Evolutionary conservation across 2,113 vertebrate species (phyloP).

Genomic region (Antechinus stuartii): DNA sequence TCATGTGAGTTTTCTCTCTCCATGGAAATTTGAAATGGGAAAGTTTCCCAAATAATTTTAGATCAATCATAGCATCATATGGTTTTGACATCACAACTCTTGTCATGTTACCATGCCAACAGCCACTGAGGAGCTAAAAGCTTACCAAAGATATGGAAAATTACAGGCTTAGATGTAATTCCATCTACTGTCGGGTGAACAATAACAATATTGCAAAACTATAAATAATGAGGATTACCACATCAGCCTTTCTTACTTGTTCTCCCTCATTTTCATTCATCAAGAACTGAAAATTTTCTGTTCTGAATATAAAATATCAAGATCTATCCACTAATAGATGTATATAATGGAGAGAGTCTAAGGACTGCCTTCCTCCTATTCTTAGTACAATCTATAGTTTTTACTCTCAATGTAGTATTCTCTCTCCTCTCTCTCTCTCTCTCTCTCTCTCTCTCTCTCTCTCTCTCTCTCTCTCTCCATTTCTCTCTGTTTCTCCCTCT

Average conservation of each 20-base stretch:
- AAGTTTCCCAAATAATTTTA: slow-evolving; percentile 78
- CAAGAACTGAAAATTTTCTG: slow-evolving; percentile 62
- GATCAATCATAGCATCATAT: slow-evolving; percentile 76
- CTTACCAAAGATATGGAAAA: slow-evolving; percentile 75
- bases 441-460: not conserved
- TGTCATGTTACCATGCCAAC: slow-evolving; percentile 79
- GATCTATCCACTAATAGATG: slow-evolving; percentile 42
- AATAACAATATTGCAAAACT: slow-evolving; percentile 54
- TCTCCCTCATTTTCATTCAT: slow-evolving; percentile 50
- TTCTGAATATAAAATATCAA: slow-evolving; percentile 66
- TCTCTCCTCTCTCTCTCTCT: not conserved
- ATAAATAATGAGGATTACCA: slow-evolving; percentile 62
- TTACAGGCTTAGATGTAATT: slow-evolving; percentile 58
- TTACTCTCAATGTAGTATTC: not conserved
- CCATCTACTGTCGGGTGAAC: slow-evolving; percentile 50
- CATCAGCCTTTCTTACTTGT: slow-evolving; percentile 28
- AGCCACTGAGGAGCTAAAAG: slow-evolving; percentile 68
- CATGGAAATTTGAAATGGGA: slow-evolving; percentile 69
- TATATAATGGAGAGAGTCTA: slow-evolving; percentile 19
- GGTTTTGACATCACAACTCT: slow-evolving; percentile 78
- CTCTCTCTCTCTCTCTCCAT: not conserved
- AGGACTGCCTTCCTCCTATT: not conserved
- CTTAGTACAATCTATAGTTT: not conserved
- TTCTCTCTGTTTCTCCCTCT: too few relatives aligned
- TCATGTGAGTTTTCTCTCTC: slow-evolving; percentile 40